Conservation (phyloP, 1,140 invertebrate species). For the Archivesica marissinica region DNA sequence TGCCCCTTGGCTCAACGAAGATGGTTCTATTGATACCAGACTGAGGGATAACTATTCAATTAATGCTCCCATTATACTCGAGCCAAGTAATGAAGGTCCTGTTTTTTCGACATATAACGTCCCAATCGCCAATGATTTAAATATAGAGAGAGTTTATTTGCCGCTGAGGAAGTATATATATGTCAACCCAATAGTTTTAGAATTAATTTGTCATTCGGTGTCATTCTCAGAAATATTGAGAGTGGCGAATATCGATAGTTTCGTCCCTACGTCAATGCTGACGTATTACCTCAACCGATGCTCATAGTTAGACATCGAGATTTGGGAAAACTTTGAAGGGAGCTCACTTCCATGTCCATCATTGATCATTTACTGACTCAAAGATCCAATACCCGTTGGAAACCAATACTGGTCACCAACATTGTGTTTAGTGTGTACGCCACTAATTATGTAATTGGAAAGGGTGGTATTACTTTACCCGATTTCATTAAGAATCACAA, state of each 20-base stretch:
- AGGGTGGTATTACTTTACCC: background rate
- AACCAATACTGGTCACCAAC: background rate
- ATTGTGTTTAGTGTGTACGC: background rate
- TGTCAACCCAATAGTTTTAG: too few species aligned
- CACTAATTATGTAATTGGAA: too few species aligned
- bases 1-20: background rate
- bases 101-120: background rate
- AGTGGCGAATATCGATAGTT: too few species aligned
- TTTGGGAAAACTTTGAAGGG: background rate
- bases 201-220: too few species aligned
- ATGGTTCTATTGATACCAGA: background rate
- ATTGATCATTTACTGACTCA: too few species aligned
- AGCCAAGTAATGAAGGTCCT: too few species aligned
- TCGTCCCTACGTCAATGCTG: too few species aligned
- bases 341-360: background rate
- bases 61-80: background rate
- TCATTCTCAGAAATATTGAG: too few species aligned
- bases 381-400: too few species aligned
- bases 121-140: background rate
- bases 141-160: background rate
- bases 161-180: too few species aligned
- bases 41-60: background rate
- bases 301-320: background rate
- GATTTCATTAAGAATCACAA: background rate
- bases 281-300: too few species aligned